Percentiles rank a stretch among this genome's conserved stretches.
Evolutionary conservation across 2,797 vertebrate species (phyloP).

Genomic region (Florisuga fusca): DNA sequence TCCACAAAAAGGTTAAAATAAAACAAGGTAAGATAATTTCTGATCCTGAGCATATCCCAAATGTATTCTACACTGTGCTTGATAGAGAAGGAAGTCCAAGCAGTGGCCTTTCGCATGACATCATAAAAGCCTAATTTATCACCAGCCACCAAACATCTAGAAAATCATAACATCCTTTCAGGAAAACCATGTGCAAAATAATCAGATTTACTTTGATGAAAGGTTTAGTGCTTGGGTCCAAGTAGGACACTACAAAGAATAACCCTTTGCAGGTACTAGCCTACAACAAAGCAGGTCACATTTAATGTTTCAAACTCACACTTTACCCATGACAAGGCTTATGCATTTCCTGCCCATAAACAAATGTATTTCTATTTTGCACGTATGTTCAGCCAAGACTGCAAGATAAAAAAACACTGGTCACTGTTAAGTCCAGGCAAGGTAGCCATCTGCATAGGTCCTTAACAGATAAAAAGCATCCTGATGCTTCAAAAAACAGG

Average conservation of each 20-base stretch:
- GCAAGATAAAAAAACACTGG: background rate
- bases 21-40: conserved; percentile 52
- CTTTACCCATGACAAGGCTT: background rate
- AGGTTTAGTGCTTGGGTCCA: conserved; percentile 77
- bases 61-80: conserved; percentile 75
- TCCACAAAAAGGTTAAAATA: conserved; percentile 70
- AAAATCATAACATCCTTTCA: conserved; percentile 99
- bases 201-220: conserved; percentile 93
- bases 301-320: background rate
- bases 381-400: background rate
- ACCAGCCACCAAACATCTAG: conserved; percentile 89
- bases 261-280: conserved; percentile 72
- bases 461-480: background rate
- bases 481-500: background rate
- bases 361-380: background rate
- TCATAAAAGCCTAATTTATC: conserved; percentile 97
- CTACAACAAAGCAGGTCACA: background rate
- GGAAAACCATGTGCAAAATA: conserved; percentile 97
- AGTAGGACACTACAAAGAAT: conserved; percentile 72
- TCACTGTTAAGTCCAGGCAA: background rate
- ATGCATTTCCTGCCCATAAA: conserved; percentile 40
- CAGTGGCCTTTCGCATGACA: conserved; percentile 92
- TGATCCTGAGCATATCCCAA: conserved; percentile 63
- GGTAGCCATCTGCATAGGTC: background rate
- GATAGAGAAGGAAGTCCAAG: conserved; percentile 84